Conservation (phyloP, 2,113 vertebrate genomes). For the Archilochus colubris region DNA sequence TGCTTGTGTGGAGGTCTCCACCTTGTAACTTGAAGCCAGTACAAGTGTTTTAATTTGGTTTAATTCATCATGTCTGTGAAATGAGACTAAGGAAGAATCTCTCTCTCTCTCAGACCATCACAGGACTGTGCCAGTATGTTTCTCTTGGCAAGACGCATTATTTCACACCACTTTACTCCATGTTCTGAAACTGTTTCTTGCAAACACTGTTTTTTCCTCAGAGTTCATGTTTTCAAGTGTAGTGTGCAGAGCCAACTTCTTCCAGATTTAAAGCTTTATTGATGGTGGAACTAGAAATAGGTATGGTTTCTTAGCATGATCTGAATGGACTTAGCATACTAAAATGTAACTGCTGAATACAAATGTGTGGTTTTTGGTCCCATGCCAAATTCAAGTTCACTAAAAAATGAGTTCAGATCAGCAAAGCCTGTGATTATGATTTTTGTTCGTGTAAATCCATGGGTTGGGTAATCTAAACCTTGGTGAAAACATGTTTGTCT, state of each 20-base stretch:
- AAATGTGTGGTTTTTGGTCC: not conserved
- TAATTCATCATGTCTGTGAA: not conserved
- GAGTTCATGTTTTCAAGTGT: not conserved
- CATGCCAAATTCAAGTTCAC: not conserved
- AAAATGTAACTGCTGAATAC: not conserved
- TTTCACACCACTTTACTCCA: not conserved
- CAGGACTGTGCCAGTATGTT: not conserved
- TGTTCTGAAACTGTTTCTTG: not conserved
- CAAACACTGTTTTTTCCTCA: not conserved
- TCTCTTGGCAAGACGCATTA: not conserved
- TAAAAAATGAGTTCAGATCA: not conserved
- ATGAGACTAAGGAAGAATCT: not conserved
- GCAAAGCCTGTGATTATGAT: not conserved
- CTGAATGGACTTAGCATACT: not conserved
- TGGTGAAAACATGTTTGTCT: not conserved
- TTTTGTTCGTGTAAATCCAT: not conserved
- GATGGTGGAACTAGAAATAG: not conserved
- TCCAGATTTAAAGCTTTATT: not conserved
- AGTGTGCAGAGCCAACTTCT: not conserved
- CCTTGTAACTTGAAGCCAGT: not conserved
- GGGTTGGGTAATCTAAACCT: not conserved
- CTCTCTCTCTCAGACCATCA: not conserved
- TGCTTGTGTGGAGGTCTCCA: not conserved
- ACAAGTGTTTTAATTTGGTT: constrained; percentile 2
- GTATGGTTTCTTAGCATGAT: not conserved